Conservation (phyloP, 2,113 vertebrate species). For the Suricata suricatta region DNA sequence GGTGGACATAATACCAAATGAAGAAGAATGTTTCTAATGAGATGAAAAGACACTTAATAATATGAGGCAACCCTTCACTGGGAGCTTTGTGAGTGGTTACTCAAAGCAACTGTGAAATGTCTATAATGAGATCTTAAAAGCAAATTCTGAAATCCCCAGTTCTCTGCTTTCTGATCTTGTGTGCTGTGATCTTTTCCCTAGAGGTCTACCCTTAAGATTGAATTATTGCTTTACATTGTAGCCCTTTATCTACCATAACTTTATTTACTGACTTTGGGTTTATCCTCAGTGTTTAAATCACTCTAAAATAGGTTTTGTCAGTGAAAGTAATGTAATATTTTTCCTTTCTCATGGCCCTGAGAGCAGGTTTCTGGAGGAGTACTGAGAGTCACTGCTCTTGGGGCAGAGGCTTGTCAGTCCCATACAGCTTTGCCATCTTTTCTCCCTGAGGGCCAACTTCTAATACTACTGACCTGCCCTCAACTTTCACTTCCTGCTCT, state of each 20-base stretch:
- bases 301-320: neutral
- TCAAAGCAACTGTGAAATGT: neutral
- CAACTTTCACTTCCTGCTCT: neutral
- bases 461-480: no score
- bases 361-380: neutral
- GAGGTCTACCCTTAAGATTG: neutral
- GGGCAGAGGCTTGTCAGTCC: neutral
- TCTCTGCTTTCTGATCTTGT: neutral
- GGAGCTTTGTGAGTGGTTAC: neutral
- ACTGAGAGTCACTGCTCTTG: neutral
- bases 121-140: neutral
- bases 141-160: neutral
- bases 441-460: fast-evolving
- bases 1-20: neutral
- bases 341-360: neutral
- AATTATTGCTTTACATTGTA: neutral
- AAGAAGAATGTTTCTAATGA: neutral
- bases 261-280: neutral
- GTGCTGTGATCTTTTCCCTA: neutral
- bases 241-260: neutral
- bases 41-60: neutral
- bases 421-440: neutral
- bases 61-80: neutral
- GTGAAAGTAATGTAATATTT: neutral
- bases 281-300: neutral